Base-by-base conservation (phyloP, 2,113 vertebrate genomes). In the Cacatua alba region DNA sequence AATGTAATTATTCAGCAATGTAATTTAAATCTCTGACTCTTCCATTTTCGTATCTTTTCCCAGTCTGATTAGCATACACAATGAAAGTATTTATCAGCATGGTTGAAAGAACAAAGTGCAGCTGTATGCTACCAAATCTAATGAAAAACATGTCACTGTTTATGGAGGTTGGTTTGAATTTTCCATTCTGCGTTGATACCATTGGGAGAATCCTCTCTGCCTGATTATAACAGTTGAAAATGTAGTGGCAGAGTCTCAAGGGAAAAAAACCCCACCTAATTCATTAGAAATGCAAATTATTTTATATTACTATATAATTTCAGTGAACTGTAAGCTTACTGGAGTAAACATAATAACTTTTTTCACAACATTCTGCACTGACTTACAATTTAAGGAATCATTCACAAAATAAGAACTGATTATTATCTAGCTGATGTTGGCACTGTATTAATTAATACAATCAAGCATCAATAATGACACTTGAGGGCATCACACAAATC, bases 401-500 rank as follows among this genome's bases (percentile, higher is more conserved):
- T 86, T 90, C 51, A 51, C 74, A 88, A 87, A 37, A 43, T 26
- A 59, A 72, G 63, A 94, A 48, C 33, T 77, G 44, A 44, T 9
- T 4, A 88, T 94, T 85, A 77, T 89, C 3, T 31, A 64, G 46
- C 49, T 71, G 71, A 77, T 86, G 43, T 35, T 17, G 29, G 77
- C 43, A 88, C 46, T 20, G 55, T 77, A 77, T 95, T 95, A 96
- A 95, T 96, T 94, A 94, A 96, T 91, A 62, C 86, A 79, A 75
- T 89, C 77, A 78, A 90, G 39, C 75, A 92, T 82, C 76, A 84
- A 19, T 94, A 90, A 94, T 84, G 62, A 90, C 65, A 90, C 64
- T 95, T 95, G 59, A 93, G 76, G 62, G 62, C 52, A 94, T 91
- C 31, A 33, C 82, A 51, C 29, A 96, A 90, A 96, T 80, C 46